Conservation (phyloP, 2,113 vertebrate genomes). For the Dromiciops gliroides region DNA sequence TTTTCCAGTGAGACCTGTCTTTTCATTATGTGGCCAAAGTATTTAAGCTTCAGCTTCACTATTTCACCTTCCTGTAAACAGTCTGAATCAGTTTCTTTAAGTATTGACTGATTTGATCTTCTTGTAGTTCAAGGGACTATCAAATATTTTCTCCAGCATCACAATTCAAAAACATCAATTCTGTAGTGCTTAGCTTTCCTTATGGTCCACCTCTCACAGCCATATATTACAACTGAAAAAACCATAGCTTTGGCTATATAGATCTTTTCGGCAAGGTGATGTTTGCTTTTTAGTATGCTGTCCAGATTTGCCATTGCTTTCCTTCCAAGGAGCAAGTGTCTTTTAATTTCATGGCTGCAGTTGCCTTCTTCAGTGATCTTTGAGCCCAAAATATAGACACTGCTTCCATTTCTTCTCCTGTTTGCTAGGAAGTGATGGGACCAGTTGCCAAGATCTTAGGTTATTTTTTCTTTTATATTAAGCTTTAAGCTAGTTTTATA, state of each 20-base stretch:
- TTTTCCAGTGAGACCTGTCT: neutral
- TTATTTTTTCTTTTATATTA: neutral
- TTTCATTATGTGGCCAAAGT: neutral
- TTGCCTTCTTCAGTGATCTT: neutral
- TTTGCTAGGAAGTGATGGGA: neutral
- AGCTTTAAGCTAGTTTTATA: neutral
- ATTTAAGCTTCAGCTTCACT: neutral
- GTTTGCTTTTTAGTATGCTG: neutral
- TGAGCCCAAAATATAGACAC: neutral
- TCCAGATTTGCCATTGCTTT: neutral
- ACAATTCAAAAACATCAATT: neutral
- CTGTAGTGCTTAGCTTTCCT: neutral
- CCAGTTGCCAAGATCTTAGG: neutral
- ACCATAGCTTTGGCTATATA: neutral
- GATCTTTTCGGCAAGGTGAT: neutral
- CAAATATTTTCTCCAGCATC: neutral
- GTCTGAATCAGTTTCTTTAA: neutral
- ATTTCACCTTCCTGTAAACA: neutral
- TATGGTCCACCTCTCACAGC: neutral
- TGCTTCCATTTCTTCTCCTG: neutral
- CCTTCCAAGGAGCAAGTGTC: neutral
- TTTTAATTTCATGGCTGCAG: neutral
- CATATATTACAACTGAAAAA: neutral
- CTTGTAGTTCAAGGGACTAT: neutral
- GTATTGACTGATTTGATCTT: neutral